These are phyloP conservation scores for Brachionus rubens DNA, from an alignment of 1,140 invertebrate species.

Conservation along the genomic window DNA sequence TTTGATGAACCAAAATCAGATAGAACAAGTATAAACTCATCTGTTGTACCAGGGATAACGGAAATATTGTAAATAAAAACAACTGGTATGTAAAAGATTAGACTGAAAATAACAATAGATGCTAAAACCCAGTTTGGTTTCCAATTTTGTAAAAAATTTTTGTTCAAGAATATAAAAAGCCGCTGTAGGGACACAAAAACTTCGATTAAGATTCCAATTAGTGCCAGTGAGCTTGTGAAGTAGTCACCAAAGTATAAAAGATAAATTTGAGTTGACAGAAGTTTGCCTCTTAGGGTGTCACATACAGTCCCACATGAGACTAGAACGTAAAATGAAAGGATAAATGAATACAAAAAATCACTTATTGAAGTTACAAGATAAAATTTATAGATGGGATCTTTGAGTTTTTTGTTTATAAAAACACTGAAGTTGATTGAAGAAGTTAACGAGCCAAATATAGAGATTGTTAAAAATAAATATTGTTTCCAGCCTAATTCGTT, in stretches of 20 bases:
- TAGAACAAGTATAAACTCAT: neutral
- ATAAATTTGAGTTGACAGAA: neutral
- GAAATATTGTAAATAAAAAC: neutral
- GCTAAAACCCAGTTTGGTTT: neutral
- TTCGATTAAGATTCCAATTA: slow-evolving; percentile 1
- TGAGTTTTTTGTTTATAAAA: too few species aligned
- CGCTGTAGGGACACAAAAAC: slow-evolving; percentile 5
- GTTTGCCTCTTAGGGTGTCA: too few species aligned
- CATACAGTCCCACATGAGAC: too few species aligned
- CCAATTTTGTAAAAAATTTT: slow-evolving; percentile 7
- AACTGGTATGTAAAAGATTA: neutral
- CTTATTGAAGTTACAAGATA: too few species aligned
- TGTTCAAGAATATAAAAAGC: neutral
- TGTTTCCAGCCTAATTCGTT: too few species aligned
- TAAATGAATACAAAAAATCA: too few species aligned
- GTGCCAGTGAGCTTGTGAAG: neutral
- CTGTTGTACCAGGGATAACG: neutral
- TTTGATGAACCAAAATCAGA: slow-evolving; percentile 1
- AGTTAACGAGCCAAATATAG: too few species aligned
- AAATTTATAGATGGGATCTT: too few species aligned
- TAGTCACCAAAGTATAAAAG: neutral
- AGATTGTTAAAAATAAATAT: too few species aligned
- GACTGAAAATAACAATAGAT: neutral
- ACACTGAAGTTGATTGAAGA: too few species aligned
- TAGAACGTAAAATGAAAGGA: too few species aligned